Evolutionary conservation across 2,797 vertebrate species (phyloP).

Genomic region (Euthynnus affinis): DNA sequence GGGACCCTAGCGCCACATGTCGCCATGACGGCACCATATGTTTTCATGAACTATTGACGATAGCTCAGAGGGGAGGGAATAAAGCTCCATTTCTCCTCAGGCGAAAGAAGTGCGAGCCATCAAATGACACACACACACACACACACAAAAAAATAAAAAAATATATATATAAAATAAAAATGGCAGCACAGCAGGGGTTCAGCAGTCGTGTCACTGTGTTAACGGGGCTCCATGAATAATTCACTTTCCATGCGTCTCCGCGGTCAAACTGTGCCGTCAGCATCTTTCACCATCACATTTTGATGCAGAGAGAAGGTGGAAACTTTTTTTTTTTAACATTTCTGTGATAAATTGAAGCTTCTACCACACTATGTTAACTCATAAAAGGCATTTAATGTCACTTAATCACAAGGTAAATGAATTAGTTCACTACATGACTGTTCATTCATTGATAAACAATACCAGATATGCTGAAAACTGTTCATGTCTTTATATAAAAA

Average conservation of each 20-base stretch:
- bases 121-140: too few species aligned
- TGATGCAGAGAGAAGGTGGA: background rate
- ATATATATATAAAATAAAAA: slow-evolving; percentile 23
- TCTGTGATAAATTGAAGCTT: background rate
- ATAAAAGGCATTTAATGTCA: background rate
- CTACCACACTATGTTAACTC: background rate
- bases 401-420: background rate
- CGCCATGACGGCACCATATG: slow-evolving; percentile 74
- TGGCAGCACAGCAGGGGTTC: slow-evolving; percentile 45
- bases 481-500: background rate
- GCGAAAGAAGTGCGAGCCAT: slow-evolving; percentile 35
- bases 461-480: background rate
- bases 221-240: slow-evolving; percentile 66
- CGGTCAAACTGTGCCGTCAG: slow-evolving; percentile 24
- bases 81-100: slow-evolving; percentile 40
- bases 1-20: slow-evolving; percentile 64
- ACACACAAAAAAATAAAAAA: too few species aligned
- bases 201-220: slow-evolving; percentile 50
- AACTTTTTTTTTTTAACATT: background rate
- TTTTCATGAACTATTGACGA: slow-evolving; percentile 80
- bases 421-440: background rate
- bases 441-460: background rate
- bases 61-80: slow-evolving; percentile 55
- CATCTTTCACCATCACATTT: background rate
- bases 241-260: slow-evolving; percentile 31